These are phyloP conservation scores for Momotus momota DNA, from an alignment of 2,797 vertebrate species.

Conservation along the genomic window DNA sequence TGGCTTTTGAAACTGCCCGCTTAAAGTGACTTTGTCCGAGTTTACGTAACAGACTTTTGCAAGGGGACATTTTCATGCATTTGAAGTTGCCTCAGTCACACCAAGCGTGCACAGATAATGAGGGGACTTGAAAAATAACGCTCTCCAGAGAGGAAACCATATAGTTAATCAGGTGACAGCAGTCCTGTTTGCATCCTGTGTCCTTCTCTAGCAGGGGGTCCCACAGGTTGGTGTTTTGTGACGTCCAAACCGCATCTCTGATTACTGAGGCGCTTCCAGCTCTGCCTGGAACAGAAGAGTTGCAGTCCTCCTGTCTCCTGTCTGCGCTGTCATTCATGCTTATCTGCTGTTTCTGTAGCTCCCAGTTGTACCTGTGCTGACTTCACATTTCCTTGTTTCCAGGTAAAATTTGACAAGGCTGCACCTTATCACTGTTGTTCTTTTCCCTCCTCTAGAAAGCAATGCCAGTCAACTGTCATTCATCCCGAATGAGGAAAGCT, in stretches of 20 bases:
- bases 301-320: background rate
- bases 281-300: background rate
- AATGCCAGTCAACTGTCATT: conserved; percentile 1
- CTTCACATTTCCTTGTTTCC: conserved; percentile 17
- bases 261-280: background rate
- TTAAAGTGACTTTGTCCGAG: background rate
- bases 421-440: background rate
- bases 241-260: background rate
- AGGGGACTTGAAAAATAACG: background rate
- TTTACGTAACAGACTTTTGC: background rate
- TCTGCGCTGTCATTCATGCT: background rate
- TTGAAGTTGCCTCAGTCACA: background rate
- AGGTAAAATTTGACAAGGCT: conserved; percentile 7
- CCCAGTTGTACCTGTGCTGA: background rate
- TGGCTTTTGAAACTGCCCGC: conserved; percentile 6
- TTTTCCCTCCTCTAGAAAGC: background rate
- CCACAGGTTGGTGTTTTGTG: background rate
- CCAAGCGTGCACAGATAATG: background rate
- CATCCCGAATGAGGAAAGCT: background rate
- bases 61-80: background rate
- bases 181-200: background rate
- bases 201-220: background rate
- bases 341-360: background rate
- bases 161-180: background rate
- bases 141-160: accelerated